A percentile compares a stretch with the other conserved stretches of the same genome.
Conservation (phyloP, 92 coral and sea anemone species). For the Epizoanthus rinbou region DNA sequence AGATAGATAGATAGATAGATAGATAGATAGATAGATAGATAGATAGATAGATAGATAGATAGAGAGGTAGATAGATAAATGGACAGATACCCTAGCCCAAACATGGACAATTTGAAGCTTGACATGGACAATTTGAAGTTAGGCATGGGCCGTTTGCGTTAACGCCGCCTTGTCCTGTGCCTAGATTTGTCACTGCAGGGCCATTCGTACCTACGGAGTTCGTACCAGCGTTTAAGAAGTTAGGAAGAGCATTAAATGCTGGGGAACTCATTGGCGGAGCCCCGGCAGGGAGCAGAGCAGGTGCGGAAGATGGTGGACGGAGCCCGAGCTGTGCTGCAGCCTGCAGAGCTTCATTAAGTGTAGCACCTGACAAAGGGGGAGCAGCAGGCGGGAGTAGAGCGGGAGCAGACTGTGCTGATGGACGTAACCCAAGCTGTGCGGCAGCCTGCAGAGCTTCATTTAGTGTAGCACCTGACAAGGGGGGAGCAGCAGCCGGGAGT, state of each 20-base stretch:
- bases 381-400: too few relatives aligned
- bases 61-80: too few relatives aligned
- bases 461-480: too few relatives aligned
- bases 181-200: neutral
- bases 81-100: neutral
- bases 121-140: conserved; percentile 12
- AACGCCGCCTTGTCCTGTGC: neutral
- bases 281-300: neutral
- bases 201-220: neutral
- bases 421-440: too few relatives aligned
- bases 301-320: neutral
- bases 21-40: too few relatives aligned
- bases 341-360: conserved; percentile 19
- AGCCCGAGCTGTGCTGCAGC: conserved; percentile 33
- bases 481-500: too few relatives aligned
- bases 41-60: too few relatives aligned
- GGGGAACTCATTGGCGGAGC: conserved; percentile 12
- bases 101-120: conserved; percentile 6
- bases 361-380: conserved; percentile 18
- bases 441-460: too few relatives aligned
- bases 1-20: too few relatives aligned
- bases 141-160: conserved; percentile 1
- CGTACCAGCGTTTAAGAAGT: neutral
- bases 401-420: neutral
- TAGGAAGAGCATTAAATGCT: conserved; percentile 10